Evolutionary conservation across 2,888 invertebrate genomes (phyloP).

Genomic region (Harpalus rufipes): DNA sequence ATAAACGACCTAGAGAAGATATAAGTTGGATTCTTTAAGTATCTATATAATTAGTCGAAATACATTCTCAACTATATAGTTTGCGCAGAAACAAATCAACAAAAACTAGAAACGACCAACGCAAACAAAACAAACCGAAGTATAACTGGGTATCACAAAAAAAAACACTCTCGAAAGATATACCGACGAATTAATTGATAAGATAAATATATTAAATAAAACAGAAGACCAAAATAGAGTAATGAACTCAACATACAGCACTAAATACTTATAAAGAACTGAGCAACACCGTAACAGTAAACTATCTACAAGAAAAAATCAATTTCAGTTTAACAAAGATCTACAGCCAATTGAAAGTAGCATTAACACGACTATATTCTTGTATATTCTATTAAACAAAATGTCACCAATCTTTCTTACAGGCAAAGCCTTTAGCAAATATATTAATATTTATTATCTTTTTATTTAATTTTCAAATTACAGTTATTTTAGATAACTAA

Average conservation of each 20-base stretch:
- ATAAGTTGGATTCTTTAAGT: too few relatives aligned
- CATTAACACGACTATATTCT: not conserved
- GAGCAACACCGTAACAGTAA: not conserved
- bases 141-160: slow-evolving; percentile 2
- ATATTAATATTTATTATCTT: too few relatives aligned
- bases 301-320: not conserved
- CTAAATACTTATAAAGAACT: not conserved
- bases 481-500: too few relatives aligned
- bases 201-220: not conserved
- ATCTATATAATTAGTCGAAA: too few relatives aligned
- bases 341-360: not conserved
- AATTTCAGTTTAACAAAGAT: not conserved
- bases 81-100: too few relatives aligned
- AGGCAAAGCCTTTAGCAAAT: too few relatives aligned
- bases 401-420: too few relatives aligned
- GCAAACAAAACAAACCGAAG: not conserved
- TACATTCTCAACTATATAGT: too few relatives aligned
- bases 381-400: too few relatives aligned
- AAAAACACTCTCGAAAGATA: not conserved
- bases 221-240: not conserved
- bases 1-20: too few relatives aligned
- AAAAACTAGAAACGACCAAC: too few relatives aligned
- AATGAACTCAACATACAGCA: slow-evolving; percentile 1
- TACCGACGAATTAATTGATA: not conserved
- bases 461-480: too few relatives aligned